Base-by-base conservation (phyloP, 2,888 invertebrate genomes). In the Zhengitettix transpicula region DNA sequence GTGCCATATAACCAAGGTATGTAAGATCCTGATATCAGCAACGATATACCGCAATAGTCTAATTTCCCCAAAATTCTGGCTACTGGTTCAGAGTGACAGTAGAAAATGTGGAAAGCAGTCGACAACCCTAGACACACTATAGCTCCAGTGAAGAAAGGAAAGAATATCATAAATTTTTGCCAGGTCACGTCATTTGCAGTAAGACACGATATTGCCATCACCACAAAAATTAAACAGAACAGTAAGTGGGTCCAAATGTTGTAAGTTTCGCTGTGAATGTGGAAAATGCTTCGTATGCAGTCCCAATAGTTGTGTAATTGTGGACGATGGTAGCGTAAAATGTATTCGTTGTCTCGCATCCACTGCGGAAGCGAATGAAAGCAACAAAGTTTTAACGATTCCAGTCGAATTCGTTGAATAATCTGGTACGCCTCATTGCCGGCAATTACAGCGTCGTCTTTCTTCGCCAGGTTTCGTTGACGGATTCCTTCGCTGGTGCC, bases 1-100 rank as follows among this genome's bases (percentile, higher is more conserved):
- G 95, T 94, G 74, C 98, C 99, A 74, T 99, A 98, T 44, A 99
- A 80, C 98, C 98, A 99, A 44, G 99, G 99, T 65, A 99, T 94
- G 78, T 97, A 98, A 54, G 97, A 97, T 55, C 98, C 98, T 87
- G 98, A 96, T 64, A 98, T 99, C 62, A 99, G 80, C 71, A 98
- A 77, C 12, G 98, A 94, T 69, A 99, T 99, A 61, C 99, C 99
- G 75, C 97, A 97, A 75, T 99, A 99, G 76, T 99, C 99, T 71
- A 99, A 84, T 83, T 99, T 99, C 72, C 96, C 96, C 73, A 99
- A 99, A 66, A 99, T 78, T 76, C 90, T 94, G 66, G 96, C 96
- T 62, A 99, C 90, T 76, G 87, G 88, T 76, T 95, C 92, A 54
- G 98, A 98, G 75, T 99, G 99, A 77, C 98, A 98, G 77, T 92